These are phyloP conservation scores for Isichthys henryi DNA, from an alignment of 2,113 vertebrate genomes.

Conservation along the genomic window DNA sequence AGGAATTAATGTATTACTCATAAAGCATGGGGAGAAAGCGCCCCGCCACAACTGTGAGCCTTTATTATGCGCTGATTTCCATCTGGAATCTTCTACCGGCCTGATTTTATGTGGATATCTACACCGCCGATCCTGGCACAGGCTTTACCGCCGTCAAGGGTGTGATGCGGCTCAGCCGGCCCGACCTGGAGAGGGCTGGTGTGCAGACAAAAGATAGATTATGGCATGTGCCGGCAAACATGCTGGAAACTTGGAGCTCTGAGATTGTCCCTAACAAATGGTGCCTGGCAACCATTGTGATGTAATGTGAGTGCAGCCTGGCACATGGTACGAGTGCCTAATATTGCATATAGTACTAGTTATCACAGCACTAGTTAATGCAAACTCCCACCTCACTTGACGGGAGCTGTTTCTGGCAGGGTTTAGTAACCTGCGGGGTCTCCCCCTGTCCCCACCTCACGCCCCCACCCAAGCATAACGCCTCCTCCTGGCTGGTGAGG, in stretches of 20 bases:
- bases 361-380: neutral
- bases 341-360: neutral
- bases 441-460: conserved; percentile 29
- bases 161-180: neutral
- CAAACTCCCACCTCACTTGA: neutral
- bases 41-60: neutral
- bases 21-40: neutral
- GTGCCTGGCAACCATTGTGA: neutral
- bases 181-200: neutral
- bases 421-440: neutral
- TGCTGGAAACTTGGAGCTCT: conserved; percentile 15
- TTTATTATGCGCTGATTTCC: neutral
- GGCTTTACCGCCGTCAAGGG: neutral
- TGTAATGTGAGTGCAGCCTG: neutral
- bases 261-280: conserved; percentile 5
- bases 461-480: conserved; percentile 40
- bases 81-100: neutral
- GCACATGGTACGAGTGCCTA: neutral
- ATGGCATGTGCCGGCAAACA: neutral
- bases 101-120: neutral
- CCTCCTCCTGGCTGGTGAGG: conserved; percentile 46
- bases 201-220: conserved; percentile 24
- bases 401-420: neutral
- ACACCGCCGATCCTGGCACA: neutral
- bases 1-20: conserved; percentile 6